Evolutionary conservation across 2,797 vertebrate genomes (phyloP).

Genomic region (Menidia menidia): DNA sequence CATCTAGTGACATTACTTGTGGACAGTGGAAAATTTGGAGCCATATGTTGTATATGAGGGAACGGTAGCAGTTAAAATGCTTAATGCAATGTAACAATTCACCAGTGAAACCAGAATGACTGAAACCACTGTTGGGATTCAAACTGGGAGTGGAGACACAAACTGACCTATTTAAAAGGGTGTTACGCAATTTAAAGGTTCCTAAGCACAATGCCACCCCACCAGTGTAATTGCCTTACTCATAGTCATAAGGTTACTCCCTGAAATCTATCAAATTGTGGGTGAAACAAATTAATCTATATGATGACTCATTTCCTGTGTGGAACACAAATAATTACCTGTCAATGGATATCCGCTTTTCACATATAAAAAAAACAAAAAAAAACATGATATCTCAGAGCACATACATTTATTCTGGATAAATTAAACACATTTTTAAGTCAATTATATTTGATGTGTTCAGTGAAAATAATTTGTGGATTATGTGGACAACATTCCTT

Average conservation of each 20-base stretch:
- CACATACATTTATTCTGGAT: too few relatives aligned
- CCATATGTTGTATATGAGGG: neutral
- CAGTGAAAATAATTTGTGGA: too few relatives aligned
- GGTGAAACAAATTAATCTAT: neutral
- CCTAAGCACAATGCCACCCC: conserved; percentile 26
- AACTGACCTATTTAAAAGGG: neutral
- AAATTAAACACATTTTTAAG: too few relatives aligned
- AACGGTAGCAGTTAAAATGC: conserved; percentile 9
- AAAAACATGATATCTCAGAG: neutral
- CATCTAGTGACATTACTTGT: conserved; percentile 58
- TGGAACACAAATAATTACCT: neutral
- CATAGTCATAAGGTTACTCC: conserved; percentile 38
- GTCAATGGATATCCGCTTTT: neutral
- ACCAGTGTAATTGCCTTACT: conserved; percentile 37
- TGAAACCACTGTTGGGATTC: conserved; percentile 14
- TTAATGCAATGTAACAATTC: neutral
- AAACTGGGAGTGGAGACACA: conserved; percentile 16
- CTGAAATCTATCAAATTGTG: conserved; percentile 7
- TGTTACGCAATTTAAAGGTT: conserved; percentile 35
- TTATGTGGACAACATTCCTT: too few relatives aligned
- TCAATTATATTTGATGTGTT: too few relatives aligned
- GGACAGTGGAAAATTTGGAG: neutral
- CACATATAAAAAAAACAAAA: neutral
- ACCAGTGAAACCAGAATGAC: conserved; percentile 45
- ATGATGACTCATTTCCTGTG: conserved; percentile 35